Conservation (phyloP, 2,888 invertebrate species). For the Ctena decussata region DNA sequence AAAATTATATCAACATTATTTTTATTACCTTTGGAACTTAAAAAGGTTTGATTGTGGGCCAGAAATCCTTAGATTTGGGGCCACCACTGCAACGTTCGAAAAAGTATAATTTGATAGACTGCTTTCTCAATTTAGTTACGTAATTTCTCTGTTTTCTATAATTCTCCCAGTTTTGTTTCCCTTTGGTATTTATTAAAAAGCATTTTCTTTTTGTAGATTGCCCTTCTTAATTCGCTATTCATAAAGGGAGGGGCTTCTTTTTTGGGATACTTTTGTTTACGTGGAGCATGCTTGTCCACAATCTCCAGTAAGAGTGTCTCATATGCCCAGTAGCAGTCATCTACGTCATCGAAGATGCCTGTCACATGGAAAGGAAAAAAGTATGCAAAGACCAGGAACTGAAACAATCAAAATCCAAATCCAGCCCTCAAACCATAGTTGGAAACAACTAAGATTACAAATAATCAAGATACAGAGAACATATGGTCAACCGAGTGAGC, state of each 20-base stretch:
- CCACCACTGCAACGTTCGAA: constrained; percentile 33
- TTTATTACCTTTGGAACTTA: constrained; percentile 20
- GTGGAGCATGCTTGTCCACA: constrained; percentile 33
- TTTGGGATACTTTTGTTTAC: constrained; percentile 16
- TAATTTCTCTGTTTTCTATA: constrained; percentile 39
- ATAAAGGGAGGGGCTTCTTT: constrained; percentile 20
- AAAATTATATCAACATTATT: constrained; percentile 12
- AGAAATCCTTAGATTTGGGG: constrained; percentile 22
- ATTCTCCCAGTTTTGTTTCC: constrained; percentile 22
- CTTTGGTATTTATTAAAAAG: constrained; percentile 19
- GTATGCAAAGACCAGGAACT: no score
- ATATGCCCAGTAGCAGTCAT: neutral
- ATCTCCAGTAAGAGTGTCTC: neutral
- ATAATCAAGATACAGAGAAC: no score
- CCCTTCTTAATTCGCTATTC: constrained; percentile 25
- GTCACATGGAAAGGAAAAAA: neutral
- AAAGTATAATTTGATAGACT: constrained; percentile 35
- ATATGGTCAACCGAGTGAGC: no score
- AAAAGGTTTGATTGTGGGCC: constrained; percentile 39
- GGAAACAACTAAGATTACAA: no score
- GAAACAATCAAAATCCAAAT: no score
- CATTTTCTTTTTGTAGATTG: constrained; percentile 45
- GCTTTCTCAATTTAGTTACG: constrained; percentile 16
- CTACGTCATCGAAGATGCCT: neutral
- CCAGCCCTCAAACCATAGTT: no score